A percentile compares a stretch with the other conserved stretches of the same genome.
Conservation (phyloP, 2,113 vertebrate species). For the Larimichthys polyactis region DNA sequence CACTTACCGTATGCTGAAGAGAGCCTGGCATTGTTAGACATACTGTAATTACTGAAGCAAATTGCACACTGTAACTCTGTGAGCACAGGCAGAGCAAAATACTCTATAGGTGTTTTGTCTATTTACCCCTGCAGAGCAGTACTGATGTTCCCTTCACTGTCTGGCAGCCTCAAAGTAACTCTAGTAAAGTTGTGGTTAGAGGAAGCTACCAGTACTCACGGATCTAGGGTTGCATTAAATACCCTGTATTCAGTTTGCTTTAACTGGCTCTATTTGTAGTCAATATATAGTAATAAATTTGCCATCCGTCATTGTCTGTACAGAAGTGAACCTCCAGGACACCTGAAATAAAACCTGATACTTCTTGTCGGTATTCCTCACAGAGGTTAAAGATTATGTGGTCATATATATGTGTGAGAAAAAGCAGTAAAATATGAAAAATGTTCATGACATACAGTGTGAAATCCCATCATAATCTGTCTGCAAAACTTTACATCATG, state of each 20-base stretch:
- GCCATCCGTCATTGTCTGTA: neutral
- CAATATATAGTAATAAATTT: neutral
- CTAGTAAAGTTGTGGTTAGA: neutral
- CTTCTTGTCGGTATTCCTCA: neutral
- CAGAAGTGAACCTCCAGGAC: neutral
- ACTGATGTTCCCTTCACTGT: neutral
- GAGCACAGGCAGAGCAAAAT: neutral
- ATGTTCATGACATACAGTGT: neutral
- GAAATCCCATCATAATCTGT: neutral
- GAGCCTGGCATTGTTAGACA: neutral
- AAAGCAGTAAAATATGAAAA: neutral
- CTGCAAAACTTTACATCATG: neutral
- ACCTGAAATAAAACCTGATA: neutral
- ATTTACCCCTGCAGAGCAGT: neutral
- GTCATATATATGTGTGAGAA: neutral
- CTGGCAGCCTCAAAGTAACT: neutral
- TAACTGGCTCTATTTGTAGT: neutral
- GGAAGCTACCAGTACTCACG: neutral
- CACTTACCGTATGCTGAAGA: neutral
- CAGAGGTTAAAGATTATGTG: conserved; percentile 5
- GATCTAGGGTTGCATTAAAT: neutral
- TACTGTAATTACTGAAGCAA: neutral
- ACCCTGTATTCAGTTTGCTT: neutral
- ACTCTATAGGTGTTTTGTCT: neutral
- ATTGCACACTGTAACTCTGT: neutral